Base-by-base conservation (phyloP, 1,140 invertebrate genomes). In the Aphelenchoides fujianensis region DNA sequence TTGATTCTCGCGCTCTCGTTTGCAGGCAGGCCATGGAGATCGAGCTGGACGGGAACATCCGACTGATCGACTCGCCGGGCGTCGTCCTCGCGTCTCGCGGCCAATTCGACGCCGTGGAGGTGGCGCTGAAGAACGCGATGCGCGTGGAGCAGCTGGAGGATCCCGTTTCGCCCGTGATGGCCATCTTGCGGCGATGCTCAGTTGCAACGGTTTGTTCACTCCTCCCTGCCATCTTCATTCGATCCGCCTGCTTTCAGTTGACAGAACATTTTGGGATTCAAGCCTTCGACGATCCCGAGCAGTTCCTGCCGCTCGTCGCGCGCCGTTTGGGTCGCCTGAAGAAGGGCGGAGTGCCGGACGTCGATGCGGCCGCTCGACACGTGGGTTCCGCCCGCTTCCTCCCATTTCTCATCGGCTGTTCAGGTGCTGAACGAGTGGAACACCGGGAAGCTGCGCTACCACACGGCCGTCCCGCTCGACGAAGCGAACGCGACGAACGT, bases 41-140 rank as follows among this genome's bases (percentile, higher is more conserved):
- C 3, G 91, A 94, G 76, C 85, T 98, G 57, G 95, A 97, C 85
- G 94, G 94, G 12, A 93, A 98, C 86, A 93, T 98, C 59, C 92
- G 93, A 83, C 87, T 99, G 16, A 88, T 98, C 30, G 96, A 98
- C 87, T 94, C 92, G 75, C 96, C 96, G 5, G 97, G 97, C 54
- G 91, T 99, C 79, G 92, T 98, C 32, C 92, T 97, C 85, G 90
- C 92, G 28, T 88, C 88, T 64, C 83, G 87, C n/a, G 85, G 89
- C 54, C 87, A 87, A 63, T 76, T 85, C 23, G 90, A 92, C 78
- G 88, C 89, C 0, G 88, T 89, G 1, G 79, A 86, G 48, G 88
- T 92, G 3, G 92, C 92, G 7, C 87, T 98, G 0, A 91, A 92
- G 85, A 98, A 98, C 87, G 93, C 92, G 12, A 89, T 97, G 2